Conservation (phyloP, 1,140 invertebrate species). For the Cydia pomonella region DNA sequence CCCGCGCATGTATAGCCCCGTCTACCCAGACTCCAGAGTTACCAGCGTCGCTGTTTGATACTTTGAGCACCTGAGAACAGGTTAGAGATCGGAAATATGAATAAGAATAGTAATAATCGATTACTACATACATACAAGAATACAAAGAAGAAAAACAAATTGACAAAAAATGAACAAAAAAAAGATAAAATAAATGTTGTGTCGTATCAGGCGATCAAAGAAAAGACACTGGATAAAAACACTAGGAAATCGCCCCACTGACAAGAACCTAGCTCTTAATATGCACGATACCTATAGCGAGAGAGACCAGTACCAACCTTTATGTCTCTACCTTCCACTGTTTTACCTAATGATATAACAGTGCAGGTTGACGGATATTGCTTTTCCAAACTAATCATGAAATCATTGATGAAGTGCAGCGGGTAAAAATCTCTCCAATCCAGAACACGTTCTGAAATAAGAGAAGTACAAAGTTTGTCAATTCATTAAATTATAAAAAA, state of each 20-base stretch:
- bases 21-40: slow-evolving; percentile 82
- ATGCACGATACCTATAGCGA: too few relatives aligned
- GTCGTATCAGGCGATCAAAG: too few relatives aligned
- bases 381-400: slow-evolving; percentile 58
- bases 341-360: slow-evolving; percentile 57
- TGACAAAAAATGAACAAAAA: too few relatives aligned
- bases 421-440: slow-evolving; percentile 72
- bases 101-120: too few relatives aligned
- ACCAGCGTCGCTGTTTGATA: slow-evolving; percentile 69
- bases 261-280: too few relatives aligned
- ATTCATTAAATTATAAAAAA: too few relatives aligned
- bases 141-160: too few relatives aligned
- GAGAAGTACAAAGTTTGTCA: background rate
- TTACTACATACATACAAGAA: too few relatives aligned
- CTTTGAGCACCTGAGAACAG: slow-evolving; percentile 63
- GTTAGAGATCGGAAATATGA: background rate
- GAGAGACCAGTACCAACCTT: slow-evolving; percentile 64
- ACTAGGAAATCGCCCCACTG: too few relatives aligned
- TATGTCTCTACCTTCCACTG: slow-evolving; percentile 67
- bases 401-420: slow-evolving; percentile 57
- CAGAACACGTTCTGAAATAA: slow-evolving; percentile 54
- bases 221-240: too few relatives aligned
- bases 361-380: slow-evolving; percentile 67
- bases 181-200: too few relatives aligned
- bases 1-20: slow-evolving; percentile 83